Percentiles rank a stretch among this genome's conserved stretches.
Evolutionary conservation across 2,113 vertebrate genomes (phyloP).

Genomic region (Coryphaenoides rupestris): DNA sequence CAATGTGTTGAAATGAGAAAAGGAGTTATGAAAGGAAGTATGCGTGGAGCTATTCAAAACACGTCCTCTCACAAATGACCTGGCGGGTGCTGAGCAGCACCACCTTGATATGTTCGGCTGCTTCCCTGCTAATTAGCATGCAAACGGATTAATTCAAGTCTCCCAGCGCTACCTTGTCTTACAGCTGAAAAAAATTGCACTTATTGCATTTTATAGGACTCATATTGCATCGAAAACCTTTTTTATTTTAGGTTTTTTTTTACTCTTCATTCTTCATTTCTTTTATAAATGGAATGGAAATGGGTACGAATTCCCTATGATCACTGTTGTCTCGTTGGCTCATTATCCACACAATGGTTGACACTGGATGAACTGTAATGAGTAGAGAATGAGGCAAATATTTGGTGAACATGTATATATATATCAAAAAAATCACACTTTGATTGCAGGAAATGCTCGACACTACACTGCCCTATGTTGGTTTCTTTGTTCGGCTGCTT

Average conservation of each 20-base stretch:
- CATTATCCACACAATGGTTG: too few species aligned
- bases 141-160: slow-evolving; percentile 60
- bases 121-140: slow-evolving; percentile 51
- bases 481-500: too few species aligned
- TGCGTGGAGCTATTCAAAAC: slow-evolving; percentile 24
- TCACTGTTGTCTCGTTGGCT: too few species aligned
- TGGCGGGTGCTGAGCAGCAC: slow-evolving; percentile 16
- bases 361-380: too few species aligned
- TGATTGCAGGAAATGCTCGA: too few species aligned
- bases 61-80: slow-evolving; percentile 20
- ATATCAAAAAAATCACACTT: too few species aligned
- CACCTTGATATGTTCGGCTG: slow-evolving; percentile 33
- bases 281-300: too few species aligned
- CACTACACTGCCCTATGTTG: too few species aligned
- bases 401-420: too few species aligned
- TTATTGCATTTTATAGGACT: slow-evolving; percentile 61
- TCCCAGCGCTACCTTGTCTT: slow-evolving; percentile 43
- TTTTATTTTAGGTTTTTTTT: slow-evolving; percentile 28
- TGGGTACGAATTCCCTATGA: too few species aligned
- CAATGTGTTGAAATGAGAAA: slow-evolving; percentile 43
- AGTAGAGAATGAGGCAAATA: too few species aligned
- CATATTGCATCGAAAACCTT: slow-evolving; percentile 59
- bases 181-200: slow-evolving; percentile 50
- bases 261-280: too few species aligned
- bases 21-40: slow-evolving; percentile 22